Evolutionary conservation across 2,113 vertebrate genomes (phyloP).

Genomic region (Brienomyrus longianalis): DNA sequence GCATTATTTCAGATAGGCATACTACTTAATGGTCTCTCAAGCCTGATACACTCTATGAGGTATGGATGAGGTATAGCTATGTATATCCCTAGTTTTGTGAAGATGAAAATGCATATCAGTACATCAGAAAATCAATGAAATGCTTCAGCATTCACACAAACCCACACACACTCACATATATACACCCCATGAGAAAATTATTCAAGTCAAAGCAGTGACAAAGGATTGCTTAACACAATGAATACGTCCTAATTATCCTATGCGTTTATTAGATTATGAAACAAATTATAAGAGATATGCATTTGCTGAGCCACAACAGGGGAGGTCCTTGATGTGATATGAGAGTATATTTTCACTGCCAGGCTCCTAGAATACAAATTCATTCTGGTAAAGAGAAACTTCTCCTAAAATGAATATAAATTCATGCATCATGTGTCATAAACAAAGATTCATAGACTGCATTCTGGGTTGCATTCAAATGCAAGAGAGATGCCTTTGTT

Average conservation of each 20-base stretch:
- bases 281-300: constrained; percentile 53
- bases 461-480: neutral
- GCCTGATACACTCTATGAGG: neutral
- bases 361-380: neutral
- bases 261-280: constrained; percentile 67
- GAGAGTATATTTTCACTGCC: neutral
- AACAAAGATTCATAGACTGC: neutral
- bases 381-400: neutral
- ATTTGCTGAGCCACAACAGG: constrained; percentile 53
- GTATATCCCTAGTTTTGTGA: neutral
- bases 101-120: neutral
- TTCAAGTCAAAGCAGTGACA: neutral
- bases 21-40: neutral
- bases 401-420: neutral
- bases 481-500: neutral
- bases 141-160: neutral
- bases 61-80: neutral
- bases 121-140: neutral
- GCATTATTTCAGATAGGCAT: neutral
- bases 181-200: neutral
- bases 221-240: neutral
- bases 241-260: constrained; percentile 44
- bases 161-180: too few species aligned
- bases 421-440: neutral
- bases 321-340: constrained; percentile 41